Conservation (phyloP, 2,888 invertebrate genomes). For the Tetropium fuscum region DNA sequence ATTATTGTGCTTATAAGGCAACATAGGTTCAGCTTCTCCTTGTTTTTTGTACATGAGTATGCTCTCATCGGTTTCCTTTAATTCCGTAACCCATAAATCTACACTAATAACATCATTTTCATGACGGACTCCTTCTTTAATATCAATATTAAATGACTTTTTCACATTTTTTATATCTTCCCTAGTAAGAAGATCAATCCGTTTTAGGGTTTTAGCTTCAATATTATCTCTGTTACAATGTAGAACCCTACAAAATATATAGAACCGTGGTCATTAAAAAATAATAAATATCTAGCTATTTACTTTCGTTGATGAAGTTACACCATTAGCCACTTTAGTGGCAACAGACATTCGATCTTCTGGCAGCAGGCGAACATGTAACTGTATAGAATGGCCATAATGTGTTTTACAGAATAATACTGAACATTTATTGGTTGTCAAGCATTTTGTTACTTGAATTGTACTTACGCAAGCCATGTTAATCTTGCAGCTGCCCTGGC, state of each 20-base stretch:
- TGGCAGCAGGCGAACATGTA: slow-evolving; percentile 1
- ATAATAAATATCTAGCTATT: neutral
- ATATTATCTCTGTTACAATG: neutral
- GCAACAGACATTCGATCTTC: slow-evolving; percentile 1
- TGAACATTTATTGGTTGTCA: neutral
- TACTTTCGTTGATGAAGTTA: neutral
- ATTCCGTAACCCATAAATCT: neutral
- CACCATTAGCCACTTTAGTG: neutral
- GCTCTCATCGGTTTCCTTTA: neutral
- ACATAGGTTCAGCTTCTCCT: neutral
- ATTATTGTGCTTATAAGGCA: neutral
- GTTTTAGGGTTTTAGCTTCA: too few relatives aligned
- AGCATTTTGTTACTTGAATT: neutral
- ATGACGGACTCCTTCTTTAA: neutral
- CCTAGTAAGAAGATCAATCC: neutral
- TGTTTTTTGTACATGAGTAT: neutral
- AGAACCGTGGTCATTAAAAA: neutral
- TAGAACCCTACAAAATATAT: neutral
- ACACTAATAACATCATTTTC: neutral
- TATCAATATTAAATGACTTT: neutral
- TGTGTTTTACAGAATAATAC: neutral
- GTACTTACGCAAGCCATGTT: neutral
- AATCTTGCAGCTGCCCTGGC: slow-evolving; percentile 11
- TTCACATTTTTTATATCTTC: neutral
- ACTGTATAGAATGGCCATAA: slow-evolving; percentile 7